These are phyloP conservation scores for Anser brachyrhynchus DNA, from an alignment of 2,113 vertebrate genomes.

Conservation along the genomic window DNA sequence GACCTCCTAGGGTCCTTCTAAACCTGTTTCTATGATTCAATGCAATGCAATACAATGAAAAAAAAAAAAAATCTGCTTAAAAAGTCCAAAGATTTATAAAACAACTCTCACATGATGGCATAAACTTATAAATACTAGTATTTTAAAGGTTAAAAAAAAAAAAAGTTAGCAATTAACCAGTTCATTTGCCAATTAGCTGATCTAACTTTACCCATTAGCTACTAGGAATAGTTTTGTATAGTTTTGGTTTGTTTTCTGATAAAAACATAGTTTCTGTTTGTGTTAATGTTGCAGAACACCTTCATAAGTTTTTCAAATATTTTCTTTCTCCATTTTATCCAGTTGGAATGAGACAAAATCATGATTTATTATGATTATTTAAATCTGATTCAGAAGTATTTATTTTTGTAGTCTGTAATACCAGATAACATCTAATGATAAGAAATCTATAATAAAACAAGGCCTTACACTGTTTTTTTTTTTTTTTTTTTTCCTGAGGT, in stretches of 20 bases:
- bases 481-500: background rate
- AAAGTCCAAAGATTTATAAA: background rate
- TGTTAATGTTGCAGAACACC: background rate
- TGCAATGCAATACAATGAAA: too few relatives aligned
- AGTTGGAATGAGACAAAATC: rapidly evolving
- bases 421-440: background rate
- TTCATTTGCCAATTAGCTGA: background rate
- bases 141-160: too few relatives aligned
- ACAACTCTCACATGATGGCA: rapidly evolving
- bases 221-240: background rate
- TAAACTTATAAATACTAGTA: too few relatives aligned
- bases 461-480: background rate
- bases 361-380: background rate
- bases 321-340: background rate
- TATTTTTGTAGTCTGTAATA: background rate
- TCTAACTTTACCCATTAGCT: background rate
- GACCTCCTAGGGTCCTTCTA: background rate
- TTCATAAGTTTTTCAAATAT: background rate
- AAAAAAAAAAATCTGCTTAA: background rate
- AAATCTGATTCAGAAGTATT: background rate
- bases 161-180: background rate
- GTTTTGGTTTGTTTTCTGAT: too few relatives aligned
- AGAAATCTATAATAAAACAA: background rate
- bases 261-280: background rate
- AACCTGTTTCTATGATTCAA: background rate